Conservation (phyloP, 2,113 vertebrate species). For the Helogale parvula region DNA sequence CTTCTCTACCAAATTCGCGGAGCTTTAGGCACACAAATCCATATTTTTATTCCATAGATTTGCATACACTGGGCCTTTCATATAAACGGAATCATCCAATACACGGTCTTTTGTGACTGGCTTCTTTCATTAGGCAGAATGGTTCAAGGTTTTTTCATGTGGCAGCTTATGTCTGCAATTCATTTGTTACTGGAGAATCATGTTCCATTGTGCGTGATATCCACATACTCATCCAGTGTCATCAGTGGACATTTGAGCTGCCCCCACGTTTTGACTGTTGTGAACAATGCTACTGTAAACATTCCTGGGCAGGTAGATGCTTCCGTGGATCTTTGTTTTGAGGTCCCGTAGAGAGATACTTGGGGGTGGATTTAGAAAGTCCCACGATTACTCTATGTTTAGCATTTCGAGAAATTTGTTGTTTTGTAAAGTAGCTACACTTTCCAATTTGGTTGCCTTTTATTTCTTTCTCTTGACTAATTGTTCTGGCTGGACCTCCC, state of each 20-base stretch:
- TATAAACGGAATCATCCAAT: not conserved
- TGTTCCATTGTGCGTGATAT: not conserved
- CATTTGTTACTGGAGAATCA: too few species aligned
- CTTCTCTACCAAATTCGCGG: too few species aligned
- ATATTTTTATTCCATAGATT: too few species aligned
- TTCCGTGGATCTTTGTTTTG: accelerated
- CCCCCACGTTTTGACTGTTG: not conserved
- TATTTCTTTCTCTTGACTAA: not conserved
- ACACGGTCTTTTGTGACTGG: not conserved
- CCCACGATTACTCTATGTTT: not conserved
- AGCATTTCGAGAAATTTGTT: not conserved
- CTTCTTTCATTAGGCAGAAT: not conserved
- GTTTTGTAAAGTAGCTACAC: not conserved
- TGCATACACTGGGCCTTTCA: not conserved
- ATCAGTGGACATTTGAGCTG: accelerated
- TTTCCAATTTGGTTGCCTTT: not conserved
- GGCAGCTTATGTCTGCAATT: accelerated
- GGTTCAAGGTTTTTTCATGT: too few species aligned
- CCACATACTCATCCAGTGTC: too few species aligned
- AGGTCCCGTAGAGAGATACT: not conserved
- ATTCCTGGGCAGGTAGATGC: not conserved
- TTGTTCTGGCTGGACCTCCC: not conserved
- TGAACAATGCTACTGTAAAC: not conserved
- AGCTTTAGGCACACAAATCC: not conserved
- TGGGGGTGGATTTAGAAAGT: not conserved